These are phyloP conservation scores for Chironomus riparius DNA, from an alignment of 2,888 invertebrate species.

Conservation along the genomic window DNA sequence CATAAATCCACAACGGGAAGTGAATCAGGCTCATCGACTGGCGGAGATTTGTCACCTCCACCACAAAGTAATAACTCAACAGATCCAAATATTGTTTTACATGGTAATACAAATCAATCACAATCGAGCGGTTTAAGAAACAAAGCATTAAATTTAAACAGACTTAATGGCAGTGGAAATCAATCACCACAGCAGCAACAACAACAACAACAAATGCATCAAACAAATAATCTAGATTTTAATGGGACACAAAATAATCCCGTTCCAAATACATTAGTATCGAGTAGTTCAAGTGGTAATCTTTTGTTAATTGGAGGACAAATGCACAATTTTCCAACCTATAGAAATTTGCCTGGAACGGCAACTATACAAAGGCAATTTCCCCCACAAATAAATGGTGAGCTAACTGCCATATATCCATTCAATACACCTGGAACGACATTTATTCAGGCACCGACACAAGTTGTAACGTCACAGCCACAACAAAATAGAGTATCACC, in stretches of 20 bases:
- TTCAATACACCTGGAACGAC: background rate
- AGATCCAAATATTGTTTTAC: background rate
- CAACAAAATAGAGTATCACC: constrained; percentile 24
- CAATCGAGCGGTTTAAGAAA: constrained; percentile 21
- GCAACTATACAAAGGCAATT: constrained; percentile 26
- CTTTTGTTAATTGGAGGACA: constrained; percentile 3
- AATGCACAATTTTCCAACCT: constrained; percentile 3
- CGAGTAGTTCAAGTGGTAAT: constrained; percentile 20
- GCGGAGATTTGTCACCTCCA: constrained; percentile 3
- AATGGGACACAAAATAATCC: background rate
- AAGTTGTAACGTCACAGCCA: background rate
- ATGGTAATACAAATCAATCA: constrained; percentile 25
- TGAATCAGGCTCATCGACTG: constrained; percentile 7
- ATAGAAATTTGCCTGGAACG: constrained; percentile 3
- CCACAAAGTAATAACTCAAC: background rate
- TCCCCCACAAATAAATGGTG: background rate
- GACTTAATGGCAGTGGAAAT: constrained; percentile 13
- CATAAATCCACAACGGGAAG: background rate
- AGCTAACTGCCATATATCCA: background rate
- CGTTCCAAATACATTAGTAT: background rate
- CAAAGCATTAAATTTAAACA: constrained; percentile 24
- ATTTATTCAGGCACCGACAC: background rate
- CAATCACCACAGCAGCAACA: background rate
- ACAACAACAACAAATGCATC: constrained; percentile 34
- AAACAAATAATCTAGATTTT: constrained; percentile 26